Evolutionary conservation across 1,140 invertebrate genomes (phyloP).

Genomic region (Drosophila burlai): DNA sequence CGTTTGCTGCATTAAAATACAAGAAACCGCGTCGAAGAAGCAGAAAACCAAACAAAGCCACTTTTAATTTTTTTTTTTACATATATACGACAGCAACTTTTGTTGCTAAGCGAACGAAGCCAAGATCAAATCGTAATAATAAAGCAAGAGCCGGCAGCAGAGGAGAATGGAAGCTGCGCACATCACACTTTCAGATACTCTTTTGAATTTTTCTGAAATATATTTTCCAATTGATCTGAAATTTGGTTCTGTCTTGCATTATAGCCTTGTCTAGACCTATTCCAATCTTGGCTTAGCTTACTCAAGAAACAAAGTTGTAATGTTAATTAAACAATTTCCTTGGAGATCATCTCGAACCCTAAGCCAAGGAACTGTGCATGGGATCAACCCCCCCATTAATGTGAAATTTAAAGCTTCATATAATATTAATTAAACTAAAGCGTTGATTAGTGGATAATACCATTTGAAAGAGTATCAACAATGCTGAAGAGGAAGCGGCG

Average conservation of each 20-base stretch:
- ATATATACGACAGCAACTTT: constrained; percentile 44
- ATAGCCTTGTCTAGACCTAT: not conserved
- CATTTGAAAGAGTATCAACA: constrained; percentile 13
- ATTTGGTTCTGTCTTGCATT: not conserved
- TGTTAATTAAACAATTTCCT: not conserved
- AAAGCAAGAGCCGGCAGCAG: constrained; percentile 22
- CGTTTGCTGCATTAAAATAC: constrained; percentile 60
- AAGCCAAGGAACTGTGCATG: not conserved
- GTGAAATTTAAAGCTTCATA: not conserved
- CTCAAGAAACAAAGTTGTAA: not conserved
- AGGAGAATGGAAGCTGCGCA: constrained; percentile 6
- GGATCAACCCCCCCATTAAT: not conserved
- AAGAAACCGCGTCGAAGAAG: constrained; percentile 42
- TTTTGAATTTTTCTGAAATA: not conserved
- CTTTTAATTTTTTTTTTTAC: constrained; percentile 34
- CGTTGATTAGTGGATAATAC: not conserved
- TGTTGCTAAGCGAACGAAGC: constrained; percentile 72
- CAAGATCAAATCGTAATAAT: constrained; percentile 70
- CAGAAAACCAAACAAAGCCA: constrained; percentile 55
- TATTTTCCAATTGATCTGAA: not conserved
- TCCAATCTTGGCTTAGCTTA: not conserved
- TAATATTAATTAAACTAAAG: not conserved
- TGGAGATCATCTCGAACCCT: not conserved
- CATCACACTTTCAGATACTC: constrained; percentile 5
- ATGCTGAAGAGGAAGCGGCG: constrained; percentile 55